A percentile compares a stretch with the other conserved stretches of the same genome.
phyloP scores from a whole-genome alignment of 2,113 vertebrate species.

The Anolis sagrei region DNA sequence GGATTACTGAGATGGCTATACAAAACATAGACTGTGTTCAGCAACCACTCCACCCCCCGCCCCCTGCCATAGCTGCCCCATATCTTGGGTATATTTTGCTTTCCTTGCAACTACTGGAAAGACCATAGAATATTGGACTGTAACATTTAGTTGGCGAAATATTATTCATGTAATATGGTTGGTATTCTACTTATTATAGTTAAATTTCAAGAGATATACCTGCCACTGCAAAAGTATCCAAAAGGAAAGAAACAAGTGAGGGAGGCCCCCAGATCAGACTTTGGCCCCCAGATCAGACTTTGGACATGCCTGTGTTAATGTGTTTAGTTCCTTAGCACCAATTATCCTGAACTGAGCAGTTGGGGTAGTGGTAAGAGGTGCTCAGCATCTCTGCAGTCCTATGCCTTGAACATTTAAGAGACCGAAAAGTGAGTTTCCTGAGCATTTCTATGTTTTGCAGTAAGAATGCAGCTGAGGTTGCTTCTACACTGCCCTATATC shows the following conservation, averaged over 20 bases:
- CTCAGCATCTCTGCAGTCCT: background rate
- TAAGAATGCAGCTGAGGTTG: background rate
- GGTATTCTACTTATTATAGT: background rate
- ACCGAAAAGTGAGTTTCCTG: too few species aligned
- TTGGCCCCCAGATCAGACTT: too few species aligned
- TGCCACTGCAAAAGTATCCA: too few species aligned
- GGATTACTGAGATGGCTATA: conserved; percentile 25
- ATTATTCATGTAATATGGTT: background rate
- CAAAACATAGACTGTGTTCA: conserved; percentile 20
- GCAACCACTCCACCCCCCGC: background rate
- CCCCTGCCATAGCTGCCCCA: too few species aligned
- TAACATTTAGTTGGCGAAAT: background rate
- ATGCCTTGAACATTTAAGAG: background rate
- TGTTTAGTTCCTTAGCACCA: background rate
- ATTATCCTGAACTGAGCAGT: background rate
- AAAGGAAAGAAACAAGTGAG: too few species aligned
- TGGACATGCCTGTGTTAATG: too few species aligned
- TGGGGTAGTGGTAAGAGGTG: background rate
- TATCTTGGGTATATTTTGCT: background rate
- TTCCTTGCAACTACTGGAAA: background rate
- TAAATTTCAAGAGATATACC: too few species aligned
- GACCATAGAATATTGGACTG: background rate
- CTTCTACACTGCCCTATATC: too few species aligned
- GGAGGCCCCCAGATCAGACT: too few species aligned
- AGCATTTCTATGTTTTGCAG: background rate